Base-by-base conservation (phyloP, 2,888 invertebrate species). In the Amphipyra tragopoginis region DNA sequence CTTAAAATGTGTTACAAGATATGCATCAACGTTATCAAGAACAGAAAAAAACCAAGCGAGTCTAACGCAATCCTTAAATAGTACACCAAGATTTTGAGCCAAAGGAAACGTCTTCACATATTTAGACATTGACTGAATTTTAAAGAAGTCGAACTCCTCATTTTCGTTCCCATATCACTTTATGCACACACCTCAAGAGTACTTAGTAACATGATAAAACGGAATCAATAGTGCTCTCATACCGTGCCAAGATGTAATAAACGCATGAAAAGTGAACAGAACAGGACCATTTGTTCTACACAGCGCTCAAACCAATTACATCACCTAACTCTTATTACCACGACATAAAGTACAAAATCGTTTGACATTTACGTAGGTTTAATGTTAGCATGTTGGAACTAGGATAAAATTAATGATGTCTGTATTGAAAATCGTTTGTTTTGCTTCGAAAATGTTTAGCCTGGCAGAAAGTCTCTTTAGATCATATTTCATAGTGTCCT, bases 181-280 rank as follows among this genome's bases (percentile, higher is more conserved):
- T 62, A 57, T 85, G 77, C 48, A 80, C 68, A 70, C 79, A 77
- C 76, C 87, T 79, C 82, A 75, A 86, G 52, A 79, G 72, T 83
- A 85, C 85, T 89, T 85, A 87, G 85, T 80, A 86, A 81, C 84
- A 83, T 80, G 86, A 91, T 91, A 90, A 87, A 91, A 82, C 77
- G 50, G 83, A 88, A 90, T 89, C 91, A 90, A 92, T 91, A 89
- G 84, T 85, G 80, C 86, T 88, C 87, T 89, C 84, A 83, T 89
- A 88, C 86, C 91, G 90, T 91, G 91, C 89, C 88, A 90, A 89
- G 87, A 83, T 82, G 87, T 89, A 91, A 92, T 92, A 92, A 93
- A 89, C 88, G 89, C 84, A 91, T 88, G 90, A 91, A 91, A 90
- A 90, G 89, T 91, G 90, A 87, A 88, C 82, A 83, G 81, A 81